A percentile compares a stretch with the other conserved stretches of the same genome.
These are phyloP conservation scores for Smutsia temminckii DNA, from an alignment of 2,797 vertebrate species.

Conservation along the genomic window DNA sequence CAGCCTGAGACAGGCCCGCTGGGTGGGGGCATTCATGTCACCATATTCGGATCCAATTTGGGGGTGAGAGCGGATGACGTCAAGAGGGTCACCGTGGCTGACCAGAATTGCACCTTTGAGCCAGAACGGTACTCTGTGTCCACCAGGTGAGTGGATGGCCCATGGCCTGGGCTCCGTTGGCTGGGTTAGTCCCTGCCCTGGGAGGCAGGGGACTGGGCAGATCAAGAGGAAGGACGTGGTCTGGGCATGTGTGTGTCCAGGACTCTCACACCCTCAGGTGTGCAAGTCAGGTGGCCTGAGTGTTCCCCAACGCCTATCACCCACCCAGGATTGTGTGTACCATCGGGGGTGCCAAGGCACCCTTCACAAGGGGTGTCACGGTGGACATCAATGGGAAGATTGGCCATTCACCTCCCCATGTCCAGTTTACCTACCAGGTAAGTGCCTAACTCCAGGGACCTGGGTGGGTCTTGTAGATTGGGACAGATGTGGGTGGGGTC, in stretches of 20 bases:
- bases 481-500: rapidly evolving
- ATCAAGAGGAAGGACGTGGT: rapidly evolving
- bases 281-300: background rate
- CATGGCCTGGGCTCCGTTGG: rapidly evolving
- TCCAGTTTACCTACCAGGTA: slow-evolving; percentile 93
- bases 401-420: slow-evolving; percentile 85
- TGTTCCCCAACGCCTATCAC: background rate
- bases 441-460: slow-evolving; percentile 18
- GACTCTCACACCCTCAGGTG: background rate
- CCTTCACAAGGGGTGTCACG: slow-evolving; percentile 82
- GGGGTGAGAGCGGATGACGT: slow-evolving; percentile 92
- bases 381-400: slow-evolving; percentile 90
- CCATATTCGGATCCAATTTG: slow-evolving; percentile 95
- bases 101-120: slow-evolving; percentile 88
- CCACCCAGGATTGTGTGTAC: slow-evolving; percentile 92
- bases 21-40: slow-evolving; percentile 90
- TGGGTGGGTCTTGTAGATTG: too few species aligned
- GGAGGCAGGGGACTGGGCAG: rapidly evolving
- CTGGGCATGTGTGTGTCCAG: background rate
- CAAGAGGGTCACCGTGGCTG: slow-evolving; percentile 89
- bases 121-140: slow-evolving; percentile 93
- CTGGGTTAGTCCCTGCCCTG: rapidly evolving
- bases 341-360: slow-evolving; percentile 78
- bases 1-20: slow-evolving; percentile 91
- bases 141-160: slow-evolving; percentile 88